These are phyloP conservation scores for Oscheius onirici DNA, from an alignment of 2,888 invertebrate species.

Conservation along the genomic window DNA sequence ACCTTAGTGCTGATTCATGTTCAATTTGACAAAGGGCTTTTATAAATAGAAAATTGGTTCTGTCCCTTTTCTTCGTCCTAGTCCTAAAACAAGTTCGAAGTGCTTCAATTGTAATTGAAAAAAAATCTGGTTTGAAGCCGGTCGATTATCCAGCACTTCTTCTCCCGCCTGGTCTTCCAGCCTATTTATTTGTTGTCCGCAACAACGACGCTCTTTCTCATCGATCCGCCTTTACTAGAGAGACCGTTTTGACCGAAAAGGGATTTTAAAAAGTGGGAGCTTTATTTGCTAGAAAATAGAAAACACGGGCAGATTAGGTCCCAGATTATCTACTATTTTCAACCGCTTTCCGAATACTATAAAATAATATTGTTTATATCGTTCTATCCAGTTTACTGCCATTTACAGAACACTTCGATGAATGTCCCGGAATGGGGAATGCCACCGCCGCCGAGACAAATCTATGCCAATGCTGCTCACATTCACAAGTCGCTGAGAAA, in stretches of 20 bases:
- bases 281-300: too few species aligned
- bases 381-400: too few species aligned
- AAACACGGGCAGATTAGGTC: too few species aligned
- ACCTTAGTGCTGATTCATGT: too few species aligned
- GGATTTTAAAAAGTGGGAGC: too few species aligned
- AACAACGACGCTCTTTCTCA: neutral
- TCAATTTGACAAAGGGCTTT: too few species aligned
- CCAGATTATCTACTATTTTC: too few species aligned
- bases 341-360: too few species aligned
- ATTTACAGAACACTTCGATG: constrained; percentile 31
- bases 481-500: constrained; percentile 23
- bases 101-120: neutral
- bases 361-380: too few species aligned
- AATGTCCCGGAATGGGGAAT: constrained; percentile 28
- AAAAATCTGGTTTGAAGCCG: neutral
- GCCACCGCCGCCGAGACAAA: constrained; percentile 22
- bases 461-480: constrained; percentile 30
- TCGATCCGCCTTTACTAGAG: neutral
- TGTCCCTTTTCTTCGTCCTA: too few species aligned
- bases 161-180: neutral
- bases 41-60: too few species aligned
- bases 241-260: neutral
- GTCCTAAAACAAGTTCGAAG: too few species aligned
- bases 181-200: constrained; percentile 25
- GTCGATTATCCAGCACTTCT: constrained; percentile 12